A percentile compares a stretch with the other conserved stretches of the same genome.
Evolutionary conservation across 1,140 invertebrate species (phyloP).

Genomic region (Holotrichia oblita): DNA sequence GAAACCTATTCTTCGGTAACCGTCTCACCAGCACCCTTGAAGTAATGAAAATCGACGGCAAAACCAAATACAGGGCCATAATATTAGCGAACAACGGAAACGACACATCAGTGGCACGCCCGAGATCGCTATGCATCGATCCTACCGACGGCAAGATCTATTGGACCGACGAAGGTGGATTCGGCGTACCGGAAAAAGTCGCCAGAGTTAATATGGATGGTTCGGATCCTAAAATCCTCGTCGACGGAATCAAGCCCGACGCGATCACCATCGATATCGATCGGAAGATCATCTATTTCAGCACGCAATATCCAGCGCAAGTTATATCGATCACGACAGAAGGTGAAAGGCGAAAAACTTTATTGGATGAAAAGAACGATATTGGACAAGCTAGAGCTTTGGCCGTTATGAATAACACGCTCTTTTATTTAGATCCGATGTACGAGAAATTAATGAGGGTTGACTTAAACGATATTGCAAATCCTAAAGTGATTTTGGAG

Average conservation of each 20-base stretch:
- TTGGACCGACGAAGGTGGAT: slow-evolving; percentile 96
- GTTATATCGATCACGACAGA: slow-evolving; percentile 81
- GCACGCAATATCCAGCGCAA: slow-evolving; percentile 77
- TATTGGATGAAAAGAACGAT: slow-evolving; percentile 74
- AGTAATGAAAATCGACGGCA: slow-evolving; percentile 87
- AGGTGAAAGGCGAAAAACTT: slow-evolving; percentile 74
- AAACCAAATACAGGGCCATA: slow-evolving; percentile 84
- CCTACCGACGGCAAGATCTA: slow-evolving; percentile 90
- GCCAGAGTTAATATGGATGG: slow-evolving; percentile 96
- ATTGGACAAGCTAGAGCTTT: slow-evolving; percentile 84
- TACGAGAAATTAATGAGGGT: slow-evolving; percentile 92
- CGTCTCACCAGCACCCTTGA: slow-evolving; percentile 92
- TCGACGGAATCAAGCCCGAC: slow-evolving; percentile 77
- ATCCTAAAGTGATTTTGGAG: slow-evolving; percentile 80
- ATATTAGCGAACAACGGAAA: slow-evolving; percentile 92
- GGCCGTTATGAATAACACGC: slow-evolving; percentile 80
- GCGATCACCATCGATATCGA: slow-evolving; percentile 88
- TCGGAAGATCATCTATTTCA: slow-evolving; percentile 87
- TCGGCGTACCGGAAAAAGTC: slow-evolving; percentile 90
- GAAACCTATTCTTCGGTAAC: slow-evolving; percentile 95
- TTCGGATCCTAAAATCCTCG: slow-evolving; percentile 74
- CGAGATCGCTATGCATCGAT: slow-evolving; percentile 88
- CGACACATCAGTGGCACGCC: slow-evolving; percentile 84
- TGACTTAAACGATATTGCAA: slow-evolving; percentile 83
- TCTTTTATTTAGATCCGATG: slow-evolving; percentile 91